Evolutionary conservation across 2,888 invertebrate species (phyloP).

Genomic region (Lacanobia oleracea): DNA sequence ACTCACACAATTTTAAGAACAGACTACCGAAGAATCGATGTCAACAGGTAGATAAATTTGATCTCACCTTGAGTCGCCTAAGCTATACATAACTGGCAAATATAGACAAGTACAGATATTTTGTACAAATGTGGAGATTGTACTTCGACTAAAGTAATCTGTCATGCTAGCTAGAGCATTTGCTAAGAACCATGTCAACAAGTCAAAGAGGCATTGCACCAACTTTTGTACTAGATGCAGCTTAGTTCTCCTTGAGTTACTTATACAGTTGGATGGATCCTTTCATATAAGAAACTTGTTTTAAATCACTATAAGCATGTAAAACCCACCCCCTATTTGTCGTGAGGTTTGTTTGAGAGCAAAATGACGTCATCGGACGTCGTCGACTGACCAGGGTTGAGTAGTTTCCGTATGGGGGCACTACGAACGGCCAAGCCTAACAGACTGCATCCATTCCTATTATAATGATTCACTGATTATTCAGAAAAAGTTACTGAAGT

Average conservation of each 20-base stretch:
- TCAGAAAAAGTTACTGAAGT: neutral
- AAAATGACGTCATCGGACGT: constrained; percentile 26
- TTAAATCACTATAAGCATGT: neutral
- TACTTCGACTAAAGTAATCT: neutral
- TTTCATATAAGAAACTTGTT: neutral
- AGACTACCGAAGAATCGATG: neutral
- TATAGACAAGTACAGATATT: constrained; percentile 8
- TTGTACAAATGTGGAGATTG: constrained; percentile 6
- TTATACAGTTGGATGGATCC: neutral
- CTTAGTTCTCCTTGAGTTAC: neutral
- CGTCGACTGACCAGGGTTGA: neutral
- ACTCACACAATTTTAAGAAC: neutral
- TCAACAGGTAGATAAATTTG: neutral
- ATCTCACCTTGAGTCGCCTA: neutral
- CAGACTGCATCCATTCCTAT: neutral
- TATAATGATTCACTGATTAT: neutral
- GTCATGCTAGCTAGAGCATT: neutral
- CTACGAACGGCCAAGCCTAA: neutral
- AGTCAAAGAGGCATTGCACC: neutral
- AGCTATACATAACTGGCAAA: neutral
- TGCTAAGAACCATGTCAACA: constrained; percentile 11
- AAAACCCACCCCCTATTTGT: neutral
- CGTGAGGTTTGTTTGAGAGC: constrained; percentile 9
- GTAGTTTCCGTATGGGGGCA: neutral
- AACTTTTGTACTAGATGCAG: neutral